phyloP scores from a whole-genome alignment of 2,888 invertebrate genomes.

The Drosophila koepferae region DNA sequence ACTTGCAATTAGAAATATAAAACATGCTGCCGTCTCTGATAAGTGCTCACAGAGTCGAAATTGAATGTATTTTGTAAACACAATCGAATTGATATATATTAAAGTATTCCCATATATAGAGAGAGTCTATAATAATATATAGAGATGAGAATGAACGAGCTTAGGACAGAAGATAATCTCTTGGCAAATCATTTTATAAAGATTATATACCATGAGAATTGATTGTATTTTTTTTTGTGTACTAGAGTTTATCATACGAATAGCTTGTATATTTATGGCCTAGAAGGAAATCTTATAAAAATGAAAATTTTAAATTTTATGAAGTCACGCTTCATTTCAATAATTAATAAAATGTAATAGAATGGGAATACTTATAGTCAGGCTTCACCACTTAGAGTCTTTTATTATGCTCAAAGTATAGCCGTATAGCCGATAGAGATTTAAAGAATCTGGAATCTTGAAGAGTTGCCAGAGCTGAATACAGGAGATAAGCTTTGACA shows the following conservation, averaged over 20 bases:
- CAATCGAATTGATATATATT: background rate
- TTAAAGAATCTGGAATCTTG: background rate
- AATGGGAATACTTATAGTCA: background rate
- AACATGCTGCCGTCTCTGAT: background rate
- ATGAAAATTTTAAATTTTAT: background rate
- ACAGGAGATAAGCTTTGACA: slow-evolving; percentile 28
- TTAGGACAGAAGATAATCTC: background rate
- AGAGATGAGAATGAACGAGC: background rate
- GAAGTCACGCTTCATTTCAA: background rate
- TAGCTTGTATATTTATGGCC: too few relatives aligned
- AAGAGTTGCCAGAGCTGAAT: background rate
- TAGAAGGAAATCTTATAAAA: too few relatives aligned
- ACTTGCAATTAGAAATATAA: background rate
- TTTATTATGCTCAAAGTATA: background rate
- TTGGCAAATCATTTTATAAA: background rate
- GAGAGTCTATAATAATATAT: background rate
- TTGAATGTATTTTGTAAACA: background rate
- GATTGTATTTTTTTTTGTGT: too few relatives aligned
- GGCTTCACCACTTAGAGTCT: background rate
- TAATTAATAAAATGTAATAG: background rate
- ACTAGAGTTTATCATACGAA: too few relatives aligned
- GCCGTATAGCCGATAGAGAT: background rate
- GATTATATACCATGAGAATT: background rate
- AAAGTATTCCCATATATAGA: background rate
- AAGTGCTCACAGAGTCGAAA: background rate